Evolutionary conservation across 2,113 vertebrate species (phyloP).

Genomic region (Indicator maculatus): DNA sequence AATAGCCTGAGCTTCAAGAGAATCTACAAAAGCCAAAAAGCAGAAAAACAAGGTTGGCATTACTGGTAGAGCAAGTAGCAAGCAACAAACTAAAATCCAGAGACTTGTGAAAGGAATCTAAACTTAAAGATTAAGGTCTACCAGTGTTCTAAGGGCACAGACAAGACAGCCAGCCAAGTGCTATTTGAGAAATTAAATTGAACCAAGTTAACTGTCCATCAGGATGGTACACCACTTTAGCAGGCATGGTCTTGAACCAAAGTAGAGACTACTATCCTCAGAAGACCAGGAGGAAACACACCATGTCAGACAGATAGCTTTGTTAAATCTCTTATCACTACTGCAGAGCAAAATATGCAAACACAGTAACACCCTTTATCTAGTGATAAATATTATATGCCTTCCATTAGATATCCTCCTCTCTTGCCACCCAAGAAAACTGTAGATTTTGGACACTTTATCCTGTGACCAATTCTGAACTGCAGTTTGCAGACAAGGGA

Average conservation of each 20-base stretch:
- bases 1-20: background rate
- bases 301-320: background rate
- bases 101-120: background rate
- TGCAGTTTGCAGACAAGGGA: background rate
- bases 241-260: background rate
- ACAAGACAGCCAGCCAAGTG: background rate
- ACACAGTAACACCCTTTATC: background rate
- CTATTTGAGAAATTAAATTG: background rate
- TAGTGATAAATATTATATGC: background rate
- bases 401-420: background rate
- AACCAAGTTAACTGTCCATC: background rate
- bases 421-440: background rate
- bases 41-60: background rate
- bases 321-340: background rate
- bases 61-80: background rate
- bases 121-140: background rate
- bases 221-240: background rate
- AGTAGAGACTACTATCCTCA: background rate
- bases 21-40: background rate
- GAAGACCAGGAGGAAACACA: background rate
- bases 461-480: background rate
- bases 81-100: background rate
- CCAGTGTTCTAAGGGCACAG: background rate
- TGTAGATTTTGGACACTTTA: background rate
- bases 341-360: background rate